These are phyloP conservation scores for Lipotes vexillifer DNA, from an alignment of 2,113 vertebrate genomes.

Conservation along the genomic window DNA sequence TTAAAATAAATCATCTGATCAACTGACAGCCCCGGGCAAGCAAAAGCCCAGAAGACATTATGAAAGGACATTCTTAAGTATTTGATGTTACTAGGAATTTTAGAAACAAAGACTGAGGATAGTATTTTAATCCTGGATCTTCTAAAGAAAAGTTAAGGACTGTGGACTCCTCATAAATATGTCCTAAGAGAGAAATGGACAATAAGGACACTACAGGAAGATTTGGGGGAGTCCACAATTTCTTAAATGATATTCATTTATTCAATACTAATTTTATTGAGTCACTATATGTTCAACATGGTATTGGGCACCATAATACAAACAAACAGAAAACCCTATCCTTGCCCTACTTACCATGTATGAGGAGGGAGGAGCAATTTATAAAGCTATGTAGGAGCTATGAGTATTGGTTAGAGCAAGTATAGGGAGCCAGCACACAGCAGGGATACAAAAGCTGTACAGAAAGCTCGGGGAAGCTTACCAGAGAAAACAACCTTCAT, in stretches of 20 bases:
- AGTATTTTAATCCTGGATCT: not conserved
- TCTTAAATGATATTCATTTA: not conserved
- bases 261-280: not conserved
- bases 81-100: not conserved
- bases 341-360: not conserved
- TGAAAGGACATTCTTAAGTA: not conserved
- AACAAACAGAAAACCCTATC: not conserved
- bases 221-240: not conserved
- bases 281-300: not conserved
- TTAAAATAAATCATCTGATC: slow-evolving; percentile 7
- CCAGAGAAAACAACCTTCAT: not conserved
- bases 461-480: not conserved
- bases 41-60: not conserved
- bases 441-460: not conserved
- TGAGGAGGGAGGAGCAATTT: not conserved
- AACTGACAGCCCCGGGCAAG: not conserved
- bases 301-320: not conserved
- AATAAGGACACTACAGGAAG: not conserved
- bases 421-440: not conserved
- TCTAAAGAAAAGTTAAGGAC: not conserved
- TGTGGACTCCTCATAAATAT: not conserved
- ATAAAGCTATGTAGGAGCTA: not conserved
- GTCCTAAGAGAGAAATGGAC: not conserved
- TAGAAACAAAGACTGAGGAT: not conserved
- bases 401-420: not conserved